Evolutionary conservation across 92 coral and sea anemone genomes (phyloP).

Genomic region (Phenganax stokvisi): DNA sequence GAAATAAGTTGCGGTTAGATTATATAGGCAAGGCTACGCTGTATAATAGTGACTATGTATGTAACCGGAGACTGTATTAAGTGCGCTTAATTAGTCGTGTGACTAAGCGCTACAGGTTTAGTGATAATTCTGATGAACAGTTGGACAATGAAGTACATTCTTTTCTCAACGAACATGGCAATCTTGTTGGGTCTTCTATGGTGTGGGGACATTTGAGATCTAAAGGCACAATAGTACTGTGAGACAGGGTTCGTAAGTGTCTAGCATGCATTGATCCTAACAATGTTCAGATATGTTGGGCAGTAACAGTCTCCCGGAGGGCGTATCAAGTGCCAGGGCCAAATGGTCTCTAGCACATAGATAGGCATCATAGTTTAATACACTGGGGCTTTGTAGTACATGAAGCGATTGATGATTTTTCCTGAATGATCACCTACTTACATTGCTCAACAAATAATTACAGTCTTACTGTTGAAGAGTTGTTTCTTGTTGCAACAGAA

Average conservation of each 20-base stretch:
- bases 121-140: too few relatives aligned
- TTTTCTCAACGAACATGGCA: too few relatives aligned
- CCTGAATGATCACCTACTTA: slow-evolving; percentile 27
- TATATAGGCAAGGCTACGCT: too few relatives aligned
- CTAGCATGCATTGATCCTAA: slow-evolving; percentile 40
- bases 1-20: too few relatives aligned
- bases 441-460: slow-evolving; percentile 25
- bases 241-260: slow-evolving; percentile 32
- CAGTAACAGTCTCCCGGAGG: slow-evolving; percentile 29
- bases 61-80: too few relatives aligned
- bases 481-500: slow-evolving; percentile 24
- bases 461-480: slow-evolving; percentile 7
- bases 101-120: too few relatives aligned
- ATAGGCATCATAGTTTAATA: slow-evolving; percentile 40
- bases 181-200: too few relatives aligned
- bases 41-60: too few relatives aligned
- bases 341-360: slow-evolving; percentile 40
- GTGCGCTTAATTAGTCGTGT: too few relatives aligned
- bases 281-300: slow-evolving; percentile 36
- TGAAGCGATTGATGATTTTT: slow-evolving; percentile 15
- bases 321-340: slow-evolving; percentile 42
- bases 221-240: slow-evolving; percentile 4
- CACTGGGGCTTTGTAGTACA: slow-evolving; percentile 35
- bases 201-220: too few relatives aligned
- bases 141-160: too few relatives aligned